Conservation (phyloP, 1,140 invertebrate genomes). For the Panagrolaimus sp. region DNA sequence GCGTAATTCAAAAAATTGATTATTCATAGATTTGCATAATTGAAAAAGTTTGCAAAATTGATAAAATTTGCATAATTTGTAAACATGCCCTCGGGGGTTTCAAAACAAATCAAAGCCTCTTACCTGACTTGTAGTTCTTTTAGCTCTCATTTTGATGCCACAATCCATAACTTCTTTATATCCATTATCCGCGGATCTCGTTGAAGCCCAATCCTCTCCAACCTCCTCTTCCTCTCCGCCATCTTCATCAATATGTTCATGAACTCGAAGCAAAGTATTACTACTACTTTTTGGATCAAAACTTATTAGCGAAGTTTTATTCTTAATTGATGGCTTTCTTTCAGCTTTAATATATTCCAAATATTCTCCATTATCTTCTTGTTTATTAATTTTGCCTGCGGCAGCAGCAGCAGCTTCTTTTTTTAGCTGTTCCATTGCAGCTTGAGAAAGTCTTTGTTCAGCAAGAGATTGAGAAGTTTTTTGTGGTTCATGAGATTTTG, state of each 20-base stretch:
- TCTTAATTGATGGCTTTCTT: neutral
- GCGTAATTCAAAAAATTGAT: too few relatives aligned
- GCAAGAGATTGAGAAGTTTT: neutral
- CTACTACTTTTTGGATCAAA: neutral
- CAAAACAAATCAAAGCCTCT: neutral
- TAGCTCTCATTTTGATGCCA: constrained; percentile 8
- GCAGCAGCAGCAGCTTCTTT: neutral
- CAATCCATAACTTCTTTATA: constrained; percentile 17
- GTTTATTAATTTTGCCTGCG: neutral
- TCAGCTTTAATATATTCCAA: constrained; percentile 10
- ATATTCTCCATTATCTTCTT: constrained; percentile 15
- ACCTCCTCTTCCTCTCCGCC: neutral
- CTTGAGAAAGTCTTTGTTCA: neutral
- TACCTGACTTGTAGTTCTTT: constrained; percentile 4
- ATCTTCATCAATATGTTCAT: constrained; percentile 9
- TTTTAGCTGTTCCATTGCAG: constrained; percentile 2
- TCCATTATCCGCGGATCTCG: neutral
- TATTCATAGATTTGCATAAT: too few relatives aligned
- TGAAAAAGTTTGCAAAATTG: neutral
- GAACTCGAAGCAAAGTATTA: neutral
- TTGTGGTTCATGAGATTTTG: neutral
- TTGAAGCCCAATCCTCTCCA: neutral
- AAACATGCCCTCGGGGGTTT: too few relatives aligned
- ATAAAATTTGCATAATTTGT: too few relatives aligned
- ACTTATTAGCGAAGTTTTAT: neutral